A percentile compares a stretch with the other conserved stretches of the same genome.
Conservation (phyloP, 92 coral and sea anemone genomes). For the Palythoa grandis region DNA sequence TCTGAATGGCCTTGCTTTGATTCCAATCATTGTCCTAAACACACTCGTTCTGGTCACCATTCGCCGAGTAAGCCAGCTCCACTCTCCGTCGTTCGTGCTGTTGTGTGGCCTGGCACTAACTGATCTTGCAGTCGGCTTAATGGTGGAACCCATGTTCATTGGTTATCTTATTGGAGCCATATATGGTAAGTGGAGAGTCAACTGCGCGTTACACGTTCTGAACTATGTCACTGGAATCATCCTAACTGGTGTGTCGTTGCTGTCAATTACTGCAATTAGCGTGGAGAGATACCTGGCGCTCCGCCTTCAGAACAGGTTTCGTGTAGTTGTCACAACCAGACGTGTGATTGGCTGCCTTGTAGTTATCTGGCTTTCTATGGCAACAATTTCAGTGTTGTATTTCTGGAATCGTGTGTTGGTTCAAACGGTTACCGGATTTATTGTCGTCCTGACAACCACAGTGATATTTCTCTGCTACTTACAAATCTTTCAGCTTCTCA, state of each 20-base stretch:
- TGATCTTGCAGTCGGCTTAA: constrained; percentile 14
- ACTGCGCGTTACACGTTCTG: constrained; percentile 31
- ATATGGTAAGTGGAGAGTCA: constrained; percentile 16
- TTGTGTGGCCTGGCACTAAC: constrained; percentile 40
- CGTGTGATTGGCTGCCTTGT: constrained; percentile 35
- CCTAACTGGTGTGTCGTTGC: constrained; percentile 32
- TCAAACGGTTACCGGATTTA: constrained; percentile 1
- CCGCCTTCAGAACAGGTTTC: constrained; percentile 31
- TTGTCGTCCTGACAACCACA: constrained; percentile 1
- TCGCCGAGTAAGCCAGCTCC: constrained; percentile 18
- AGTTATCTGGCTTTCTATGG: constrained; percentile 20
- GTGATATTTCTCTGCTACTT: constrained; percentile 23
- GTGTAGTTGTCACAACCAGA: constrained; percentile 28
- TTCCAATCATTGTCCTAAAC: constrained; percentile 19
- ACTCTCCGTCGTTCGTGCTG: constrained; percentile 25
- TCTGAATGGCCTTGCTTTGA: neutral
- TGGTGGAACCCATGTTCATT: constrained; percentile 37
- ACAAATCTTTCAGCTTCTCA: constrained; percentile 12
- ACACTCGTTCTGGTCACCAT: constrained; percentile 18
- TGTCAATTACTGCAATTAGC: constrained; percentile 40
- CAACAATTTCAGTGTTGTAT: constrained; percentile 20
- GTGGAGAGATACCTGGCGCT: constrained; percentile 39
- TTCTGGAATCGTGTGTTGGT: constrained; percentile 27
- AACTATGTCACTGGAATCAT: constrained; percentile 13
- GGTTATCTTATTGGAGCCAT: constrained; percentile 33